Base-by-base conservation (phyloP, 1,140 invertebrate genomes). In the Rhyzopertha dominica region DNA sequence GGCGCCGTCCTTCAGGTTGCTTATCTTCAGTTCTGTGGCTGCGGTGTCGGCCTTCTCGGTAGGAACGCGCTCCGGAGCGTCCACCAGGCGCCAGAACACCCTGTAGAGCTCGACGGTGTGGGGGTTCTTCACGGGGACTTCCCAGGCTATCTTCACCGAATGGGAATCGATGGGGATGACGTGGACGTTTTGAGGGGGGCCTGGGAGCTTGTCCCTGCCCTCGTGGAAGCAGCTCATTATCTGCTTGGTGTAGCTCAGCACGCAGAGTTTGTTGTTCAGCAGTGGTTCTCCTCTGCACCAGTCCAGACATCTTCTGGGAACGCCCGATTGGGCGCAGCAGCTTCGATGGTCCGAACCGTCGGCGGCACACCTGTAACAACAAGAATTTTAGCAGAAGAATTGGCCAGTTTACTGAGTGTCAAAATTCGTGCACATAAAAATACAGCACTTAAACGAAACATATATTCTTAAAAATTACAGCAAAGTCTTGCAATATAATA, bases 161-260 rank as follows among this genome's bases (percentile, higher is more conserved):
- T 76, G 70, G 1, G 74, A 63, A 24, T 78, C 78, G 0, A 79
- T 69, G 10, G 77, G 73, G 24, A 75, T 73, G 10, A 85, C 78
- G 16, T 71, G 73, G 18, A 90, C 67, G 53, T 85, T 82, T 43
- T 76, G 72, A 2, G 86, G 87, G n/a, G 85, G 85, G 10, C 86
- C 85, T 0, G 87, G 87, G 43, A 90, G 62, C 32, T 74, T 76
- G 67, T 84, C 81, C 44, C 82, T 75, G 12, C 84, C 79, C 63
- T 87, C 85, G 32, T 87, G 75, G 67, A 90, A 90, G 66, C 87
- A 90, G 8, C 77, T 77, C 28, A 88, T 75, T 23, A 89, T 88
- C 24, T 80, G 75, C 32, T 81, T 75, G 1, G 84, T 82, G 57
- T 87, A 81, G 17, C 79, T 75, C 1, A 89, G 60, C 1, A 83